Evolutionary conservation across 35 echinoderm and acorn worm genomes (phyloP), one percentile per base, ranked within the genome.

Genomic region (Diadema setosum): DNA sequence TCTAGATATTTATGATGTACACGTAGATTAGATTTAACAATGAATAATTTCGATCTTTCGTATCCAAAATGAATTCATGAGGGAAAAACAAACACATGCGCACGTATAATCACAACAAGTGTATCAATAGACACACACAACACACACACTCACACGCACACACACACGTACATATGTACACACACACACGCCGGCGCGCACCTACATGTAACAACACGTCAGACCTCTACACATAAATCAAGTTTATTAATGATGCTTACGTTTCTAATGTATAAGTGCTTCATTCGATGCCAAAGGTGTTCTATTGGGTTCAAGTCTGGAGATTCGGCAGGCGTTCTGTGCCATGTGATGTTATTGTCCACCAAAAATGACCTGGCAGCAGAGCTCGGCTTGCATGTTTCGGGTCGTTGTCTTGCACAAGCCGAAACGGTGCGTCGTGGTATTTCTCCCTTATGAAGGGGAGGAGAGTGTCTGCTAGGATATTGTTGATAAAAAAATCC

Each of bases 401-500:
- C n/a, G n/a, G n/a, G n/a, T n/a, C 74, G 75, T 93, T 93, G 58
- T 87, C 85, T 52, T 87, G 84, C 32, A 93, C 76, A 5, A 92
- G 52, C 3, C 45, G 60, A 58, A 43, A 83, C 7, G 27, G 9
- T 6, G 9, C 73, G 39, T 35, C 29, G 39, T 78, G 39, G 45
- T 40, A 88, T 78, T 78, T 81, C 43, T 20, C 3, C 17, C 42
- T 8, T 23, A 45, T 7, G 43, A 45, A 83, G 4, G 81, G 45
- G 5, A 45, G 4, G 33, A 83, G 41, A 55, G 21, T 27, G 80
- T 23, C 21, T 9, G 39, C 12, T 45, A 65, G 25, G 21, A 6
- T 18, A 39, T 61, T 11, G 60, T 52, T 11, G 48, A 34, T 40
- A 59, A 35, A 89, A 58, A 89, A 89, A 11, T 89, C 73, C 39